These are phyloP conservation scores for Trichosurus vulpecula DNA, from an alignment of 2,797 vertebrate species.

Conservation along the genomic window DNA sequence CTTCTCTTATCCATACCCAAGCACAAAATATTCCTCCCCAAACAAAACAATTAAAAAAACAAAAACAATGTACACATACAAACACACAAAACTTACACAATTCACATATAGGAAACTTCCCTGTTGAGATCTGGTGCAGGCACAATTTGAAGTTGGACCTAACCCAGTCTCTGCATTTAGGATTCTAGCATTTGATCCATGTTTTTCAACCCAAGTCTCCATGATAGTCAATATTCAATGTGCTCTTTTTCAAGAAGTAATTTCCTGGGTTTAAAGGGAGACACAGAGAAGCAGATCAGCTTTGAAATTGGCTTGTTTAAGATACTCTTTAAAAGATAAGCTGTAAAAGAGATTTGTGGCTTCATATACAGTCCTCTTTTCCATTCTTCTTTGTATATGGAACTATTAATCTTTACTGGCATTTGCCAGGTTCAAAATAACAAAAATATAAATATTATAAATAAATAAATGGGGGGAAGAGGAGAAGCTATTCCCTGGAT, in stretches of 20 bases:
- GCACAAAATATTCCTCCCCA: background rate
- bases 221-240: background rate
- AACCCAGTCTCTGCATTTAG: background rate
- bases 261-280: background rate
- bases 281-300: background rate
- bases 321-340: background rate
- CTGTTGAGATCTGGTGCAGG: background rate
- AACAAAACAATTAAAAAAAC: constrained; percentile 13
- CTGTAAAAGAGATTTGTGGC: background rate
- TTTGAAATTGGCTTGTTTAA: background rate
- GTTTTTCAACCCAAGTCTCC: background rate
- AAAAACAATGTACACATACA: background rate
- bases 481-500: background rate
- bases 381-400: background rate
- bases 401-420: background rate
- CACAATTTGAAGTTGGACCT: background rate
- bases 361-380: background rate
- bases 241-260: background rate
- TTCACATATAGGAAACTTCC: background rate
- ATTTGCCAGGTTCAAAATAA: background rate
- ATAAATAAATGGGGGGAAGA: background rate
- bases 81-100: background rate
- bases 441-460: background rate
- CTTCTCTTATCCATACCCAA: constrained; percentile 3
- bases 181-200: background rate